Evolutionary conservation across 1,140 invertebrate species (phyloP).

Genomic region (Onthophagus taurus): DNA sequence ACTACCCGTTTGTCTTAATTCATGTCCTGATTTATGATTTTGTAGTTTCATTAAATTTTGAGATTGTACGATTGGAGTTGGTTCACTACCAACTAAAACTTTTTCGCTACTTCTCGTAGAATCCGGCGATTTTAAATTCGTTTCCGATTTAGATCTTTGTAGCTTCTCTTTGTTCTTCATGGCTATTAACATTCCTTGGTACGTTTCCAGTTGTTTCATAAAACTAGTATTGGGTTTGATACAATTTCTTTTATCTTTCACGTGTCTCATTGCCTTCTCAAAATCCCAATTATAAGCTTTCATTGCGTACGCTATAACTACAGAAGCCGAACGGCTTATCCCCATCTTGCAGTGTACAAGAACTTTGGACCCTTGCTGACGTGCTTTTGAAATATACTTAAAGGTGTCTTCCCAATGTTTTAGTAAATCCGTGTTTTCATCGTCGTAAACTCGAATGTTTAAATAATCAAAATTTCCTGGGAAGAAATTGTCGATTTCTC

Average conservation of each 20-base stretch:
- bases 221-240: constrained; percentile 96
- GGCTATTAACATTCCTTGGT: constrained; percentile 90
- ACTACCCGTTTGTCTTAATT: constrained; percentile 19
- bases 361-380: constrained; percentile 81
- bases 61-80: constrained; percentile 47
- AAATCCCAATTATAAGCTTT: constrained; percentile 94
- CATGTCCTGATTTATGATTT: constrained; percentile 24
- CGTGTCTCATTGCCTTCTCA: constrained; percentile 77
- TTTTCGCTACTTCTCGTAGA: constrained; percentile 33
- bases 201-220: constrained; percentile 86
- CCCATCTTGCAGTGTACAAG: constrained; percentile 99
- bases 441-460: constrained; percentile 94
- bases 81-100: constrained; percentile 43
- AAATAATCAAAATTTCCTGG: constrained; percentile 93
- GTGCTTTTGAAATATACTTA: constrained; percentile 91
- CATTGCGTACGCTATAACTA: constrained; percentile 97
- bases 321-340: constrained; percentile 93
- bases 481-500: constrained; percentile 99
- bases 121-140: constrained; percentile 68
- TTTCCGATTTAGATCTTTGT: constrained; percentile 87
- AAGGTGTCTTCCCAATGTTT: constrained; percentile 97
- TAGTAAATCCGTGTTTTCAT: constrained; percentile 90
- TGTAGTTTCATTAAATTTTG: constrained; percentile 39
- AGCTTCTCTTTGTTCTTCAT: constrained; percentile 92
- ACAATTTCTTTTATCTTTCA: constrained; percentile 81